These are phyloP conservation scores for Agrochola circellaris DNA, from an alignment of 2,888 invertebrate species.

Conservation along the genomic window DNA sequence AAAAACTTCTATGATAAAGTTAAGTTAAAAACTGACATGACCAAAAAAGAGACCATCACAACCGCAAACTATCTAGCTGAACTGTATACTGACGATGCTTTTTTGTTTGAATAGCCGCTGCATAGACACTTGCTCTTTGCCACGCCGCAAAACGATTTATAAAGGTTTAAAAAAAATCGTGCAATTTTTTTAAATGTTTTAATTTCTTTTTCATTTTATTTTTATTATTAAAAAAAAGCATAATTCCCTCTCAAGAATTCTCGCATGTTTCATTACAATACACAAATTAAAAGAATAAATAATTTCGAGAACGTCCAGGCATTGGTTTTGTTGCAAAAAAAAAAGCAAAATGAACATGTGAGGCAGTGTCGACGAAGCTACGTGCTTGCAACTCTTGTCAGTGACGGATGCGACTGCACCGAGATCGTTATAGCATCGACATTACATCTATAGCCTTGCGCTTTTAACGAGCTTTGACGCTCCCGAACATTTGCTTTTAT, in stretches of 20 bases:
- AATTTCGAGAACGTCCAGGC: constrained; percentile 3
- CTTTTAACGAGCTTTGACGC: constrained; percentile 79
- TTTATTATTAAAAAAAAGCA: not conserved
- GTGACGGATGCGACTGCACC: constrained; percentile 79
- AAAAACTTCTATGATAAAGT: constrained; percentile 23
- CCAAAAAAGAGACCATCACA: constrained; percentile 30
- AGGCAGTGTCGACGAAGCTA: constrained; percentile 51
- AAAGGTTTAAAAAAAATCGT: not conserved
- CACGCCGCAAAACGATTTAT: constrained; percentile 11
- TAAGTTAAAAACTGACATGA: constrained; percentile 15
- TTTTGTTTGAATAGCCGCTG: constrained; percentile 24
- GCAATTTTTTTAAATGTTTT: not conserved
- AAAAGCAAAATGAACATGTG: constrained; percentile 39
- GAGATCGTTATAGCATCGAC: constrained; percentile 77
- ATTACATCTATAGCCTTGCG: constrained; percentile 76
- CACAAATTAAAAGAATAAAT: not conserved
- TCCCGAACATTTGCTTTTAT: constrained; percentile 71
- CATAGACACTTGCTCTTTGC: constrained; percentile 22
- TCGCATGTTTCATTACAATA: not conserved
- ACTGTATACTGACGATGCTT: constrained; percentile 13
- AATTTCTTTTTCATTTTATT: not conserved
- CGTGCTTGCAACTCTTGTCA: constrained; percentile 74
- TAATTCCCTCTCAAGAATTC: not conserved
- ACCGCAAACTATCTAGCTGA: constrained; percentile 28
- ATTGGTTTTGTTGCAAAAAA: constrained; percentile 8